Conservation (phyloP, 1,140 invertebrate genomes). For the Lepeophtheirus salmonis region DNA sequence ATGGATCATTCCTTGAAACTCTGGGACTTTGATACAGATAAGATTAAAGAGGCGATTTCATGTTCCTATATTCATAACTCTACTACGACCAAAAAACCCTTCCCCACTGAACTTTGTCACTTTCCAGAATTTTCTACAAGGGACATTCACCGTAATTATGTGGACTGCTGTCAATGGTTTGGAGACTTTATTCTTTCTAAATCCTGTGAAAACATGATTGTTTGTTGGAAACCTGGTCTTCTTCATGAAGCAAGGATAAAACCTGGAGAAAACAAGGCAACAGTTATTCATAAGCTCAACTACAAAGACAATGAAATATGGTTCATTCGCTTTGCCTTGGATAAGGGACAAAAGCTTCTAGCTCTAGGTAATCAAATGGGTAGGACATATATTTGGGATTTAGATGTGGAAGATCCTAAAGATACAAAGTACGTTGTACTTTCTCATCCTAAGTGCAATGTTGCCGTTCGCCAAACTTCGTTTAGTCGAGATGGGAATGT, state of each 20-base stretch:
- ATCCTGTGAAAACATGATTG: constrained; percentile 91
- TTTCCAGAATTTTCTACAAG: constrained; percentile 91
- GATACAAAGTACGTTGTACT: constrained; percentile 33
- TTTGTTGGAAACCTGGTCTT: constrained; percentile 76
- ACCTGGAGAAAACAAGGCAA: constrained; percentile 49
- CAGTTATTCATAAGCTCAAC: constrained; percentile 70
- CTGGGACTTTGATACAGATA: constrained; percentile 66
- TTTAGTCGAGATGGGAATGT: constrained; percentile 64
- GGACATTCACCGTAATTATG: constrained; percentile 93
- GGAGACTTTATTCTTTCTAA: constrained; percentile 90
- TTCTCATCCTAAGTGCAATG: constrained; percentile 61
- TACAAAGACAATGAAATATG: constrained; percentile 93
- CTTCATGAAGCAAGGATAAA: constrained; percentile 38
- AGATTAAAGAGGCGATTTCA: constrained; percentile 62
- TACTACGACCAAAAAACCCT: constrained; percentile 50
- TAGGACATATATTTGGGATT: constrained; percentile 79
- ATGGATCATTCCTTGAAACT: constrained; percentile 94
- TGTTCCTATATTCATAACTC: constrained; percentile 69
- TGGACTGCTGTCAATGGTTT: constrained; percentile 91
- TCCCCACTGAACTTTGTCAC: constrained; percentile 73
- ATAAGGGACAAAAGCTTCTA: constrained; percentile 67
- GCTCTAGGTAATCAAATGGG: constrained; percentile 80
- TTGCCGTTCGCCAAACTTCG: constrained; percentile 70
- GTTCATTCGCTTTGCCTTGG: constrained; percentile 87
- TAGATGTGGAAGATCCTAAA: constrained; percentile 58